phyloP scores from a whole-genome alignment of 2,797 vertebrate species.

The Thunnus albacares region DNA sequence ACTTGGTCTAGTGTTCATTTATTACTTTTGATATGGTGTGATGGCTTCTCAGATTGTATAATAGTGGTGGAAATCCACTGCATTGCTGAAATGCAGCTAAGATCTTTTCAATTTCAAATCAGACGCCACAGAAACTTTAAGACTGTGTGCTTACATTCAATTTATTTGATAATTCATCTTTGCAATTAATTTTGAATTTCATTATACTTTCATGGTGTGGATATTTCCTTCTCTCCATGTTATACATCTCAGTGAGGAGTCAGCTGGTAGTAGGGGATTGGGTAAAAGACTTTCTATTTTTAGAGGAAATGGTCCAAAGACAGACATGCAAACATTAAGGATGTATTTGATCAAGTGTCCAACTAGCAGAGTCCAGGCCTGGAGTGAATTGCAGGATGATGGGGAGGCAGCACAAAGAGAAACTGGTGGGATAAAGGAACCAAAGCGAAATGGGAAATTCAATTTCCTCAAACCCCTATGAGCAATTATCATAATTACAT shows the following conservation, averaged over 20 bases:
- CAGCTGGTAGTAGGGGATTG: not conserved
- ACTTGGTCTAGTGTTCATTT: conserved; percentile 6
- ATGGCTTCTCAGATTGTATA: conserved; percentile 2
- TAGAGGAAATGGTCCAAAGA: conserved; percentile 17
- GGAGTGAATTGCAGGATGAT: conserved; percentile 1
- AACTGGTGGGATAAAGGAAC: conserved; percentile 45
- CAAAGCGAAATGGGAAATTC: conserved; percentile 71
- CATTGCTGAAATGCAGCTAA: not conserved
- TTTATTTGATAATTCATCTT: not conserved
- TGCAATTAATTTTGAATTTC: conserved; percentile 13
- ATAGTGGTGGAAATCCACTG: not conserved
- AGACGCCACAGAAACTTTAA: not conserved
- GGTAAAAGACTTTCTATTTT: conserved; percentile 15
- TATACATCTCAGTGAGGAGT: not conserved
- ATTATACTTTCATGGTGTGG: not conserved
- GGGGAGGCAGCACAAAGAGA: conserved; percentile 33
- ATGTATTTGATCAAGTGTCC: conserved; percentile 43
- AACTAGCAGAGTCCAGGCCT: conserved; percentile 28
- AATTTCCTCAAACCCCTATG: conserved; percentile 73
- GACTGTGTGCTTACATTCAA: not conserved
- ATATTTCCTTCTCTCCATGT: not conserved
- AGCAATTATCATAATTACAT: conserved; percentile 81
- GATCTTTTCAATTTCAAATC: not conserved
- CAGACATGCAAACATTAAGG: conserved; percentile 30
- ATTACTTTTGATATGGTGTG: conserved; percentile 3